Conservation (phyloP, 2,888 invertebrate species). For the Trissolcus brochymenae region DNA sequence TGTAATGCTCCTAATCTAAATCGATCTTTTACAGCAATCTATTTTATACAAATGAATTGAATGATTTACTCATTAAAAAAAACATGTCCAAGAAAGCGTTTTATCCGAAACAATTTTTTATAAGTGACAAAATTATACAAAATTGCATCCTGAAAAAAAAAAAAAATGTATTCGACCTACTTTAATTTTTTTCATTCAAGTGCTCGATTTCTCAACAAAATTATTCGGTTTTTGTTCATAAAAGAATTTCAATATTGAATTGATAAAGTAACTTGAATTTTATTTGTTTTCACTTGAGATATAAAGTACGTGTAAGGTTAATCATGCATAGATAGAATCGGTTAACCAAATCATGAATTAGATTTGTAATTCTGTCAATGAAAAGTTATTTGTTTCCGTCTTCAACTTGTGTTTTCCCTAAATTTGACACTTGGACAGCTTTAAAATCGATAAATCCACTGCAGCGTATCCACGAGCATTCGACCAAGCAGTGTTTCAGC, state of each 20-base stretch:
- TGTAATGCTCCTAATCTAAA: slow-evolving; percentile 28
- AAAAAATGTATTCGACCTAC: background rate
- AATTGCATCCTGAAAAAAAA: slow-evolving; percentile 17
- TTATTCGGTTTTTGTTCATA: too few species aligned
- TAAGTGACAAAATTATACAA: slow-evolving; percentile 12
- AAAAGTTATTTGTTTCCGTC: slow-evolving; percentile 31
- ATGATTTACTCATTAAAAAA: slow-evolving; percentile 21
- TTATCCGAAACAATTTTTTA: slow-evolving; percentile 10
- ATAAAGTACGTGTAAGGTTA: too few species aligned
- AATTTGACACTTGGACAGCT: slow-evolving; percentile 49
- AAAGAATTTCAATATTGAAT: too few species aligned
- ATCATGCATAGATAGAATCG: too few species aligned
- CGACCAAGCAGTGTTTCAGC: slow-evolving; percentile 47
- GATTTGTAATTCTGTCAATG: background rate
- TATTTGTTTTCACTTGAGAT: too few species aligned
- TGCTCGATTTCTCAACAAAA: background rate
- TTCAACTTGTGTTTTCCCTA: slow-evolving; percentile 45
- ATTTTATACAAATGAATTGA: slow-evolving; percentile 26
- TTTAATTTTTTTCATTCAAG: background rate
- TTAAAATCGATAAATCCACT: slow-evolving; percentile 57
- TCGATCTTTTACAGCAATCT: slow-evolving; percentile 51
- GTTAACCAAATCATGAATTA: too few species aligned
- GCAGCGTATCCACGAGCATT: slow-evolving; percentile 46
- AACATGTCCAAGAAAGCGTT: slow-evolving; percentile 21
- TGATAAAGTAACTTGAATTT: too few species aligned